These are phyloP conservation scores for Calypte anna DNA, from an alignment of 2,113 vertebrate genomes.

Conservation along the genomic window DNA sequence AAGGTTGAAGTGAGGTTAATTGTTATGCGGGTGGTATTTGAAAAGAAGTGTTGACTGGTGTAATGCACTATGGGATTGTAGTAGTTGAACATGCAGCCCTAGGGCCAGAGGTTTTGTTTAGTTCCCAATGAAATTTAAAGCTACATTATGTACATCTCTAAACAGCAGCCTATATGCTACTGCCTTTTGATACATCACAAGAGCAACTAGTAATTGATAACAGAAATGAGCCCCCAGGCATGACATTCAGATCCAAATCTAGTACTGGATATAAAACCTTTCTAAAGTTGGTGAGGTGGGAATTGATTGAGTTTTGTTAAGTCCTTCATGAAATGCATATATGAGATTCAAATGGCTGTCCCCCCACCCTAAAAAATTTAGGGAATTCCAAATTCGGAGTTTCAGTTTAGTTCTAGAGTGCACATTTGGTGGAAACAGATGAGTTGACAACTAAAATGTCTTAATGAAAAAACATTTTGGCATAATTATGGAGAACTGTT, in stretches of 20 bases:
- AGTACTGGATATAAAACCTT: conserved; percentile 42
- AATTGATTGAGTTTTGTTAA: conserved; percentile 50
- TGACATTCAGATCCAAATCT: conserved; percentile 47
- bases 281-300: conserved; percentile 31
- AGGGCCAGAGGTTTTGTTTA: conserved; percentile 89
- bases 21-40: conserved; percentile 89
- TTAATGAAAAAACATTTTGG: conserved; percentile 15
- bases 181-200: conserved; percentile 62
- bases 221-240: conserved; percentile 46
- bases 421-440: conserved; percentile 4
- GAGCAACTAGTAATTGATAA: conserved; percentile 64
- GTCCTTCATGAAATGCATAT: not conserved
- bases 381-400: not conserved
- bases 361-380: not conserved
- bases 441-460: not conserved
- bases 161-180: conserved; percentile 64
- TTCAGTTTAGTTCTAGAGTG: not conserved
- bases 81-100: conserved; percentile 87
- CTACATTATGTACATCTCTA: conserved; percentile 75
- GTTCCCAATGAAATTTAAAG: conserved; percentile 85
- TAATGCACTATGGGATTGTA: conserved; percentile 87
- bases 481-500: conserved; percentile 1
- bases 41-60: conserved; percentile 89
- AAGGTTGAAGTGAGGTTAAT: conserved; percentile 94
- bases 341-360: not conserved